These are phyloP conservation scores for Drosophila ogumai DNA, from an alignment of 1,140 invertebrate genomes.

Conservation along the genomic window DNA sequence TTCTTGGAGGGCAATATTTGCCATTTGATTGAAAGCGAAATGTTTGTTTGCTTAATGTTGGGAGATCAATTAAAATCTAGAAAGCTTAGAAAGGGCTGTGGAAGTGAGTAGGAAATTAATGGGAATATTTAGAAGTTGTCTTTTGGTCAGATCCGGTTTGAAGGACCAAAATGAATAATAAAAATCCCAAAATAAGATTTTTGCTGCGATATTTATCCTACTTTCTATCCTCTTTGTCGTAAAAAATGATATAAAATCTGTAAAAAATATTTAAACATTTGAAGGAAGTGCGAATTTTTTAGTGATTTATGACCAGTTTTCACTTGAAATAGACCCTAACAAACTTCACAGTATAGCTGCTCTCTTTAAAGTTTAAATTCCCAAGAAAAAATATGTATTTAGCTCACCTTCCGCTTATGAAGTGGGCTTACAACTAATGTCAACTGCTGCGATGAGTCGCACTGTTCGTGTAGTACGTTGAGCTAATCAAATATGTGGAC, in stretches of 20 bases:
- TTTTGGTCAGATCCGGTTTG: background rate
- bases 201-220: too few species aligned
- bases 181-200: too few species aligned
- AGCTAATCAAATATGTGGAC: slow-evolving; percentile 43
- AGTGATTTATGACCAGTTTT: background rate
- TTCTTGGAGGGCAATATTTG: slow-evolving; percentile 14
- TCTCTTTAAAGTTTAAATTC: too few species aligned
- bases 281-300: too few species aligned
- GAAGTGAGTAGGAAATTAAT: too few species aligned
- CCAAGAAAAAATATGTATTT: background rate
- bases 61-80: background rate
- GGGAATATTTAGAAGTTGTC: background rate
- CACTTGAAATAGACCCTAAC: background rate
- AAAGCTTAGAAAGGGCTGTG: too few species aligned
- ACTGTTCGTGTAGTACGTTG: slow-evolving; percentile 14
- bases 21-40: background rate
- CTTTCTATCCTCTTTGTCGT: too few species aligned
- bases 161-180: too few species aligned
- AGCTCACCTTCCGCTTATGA: background rate
- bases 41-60: slow-evolving; percentile 10
- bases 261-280: too few species aligned
- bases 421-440: background rate
- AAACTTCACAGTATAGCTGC: background rate
- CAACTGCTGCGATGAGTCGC: background rate
- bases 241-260: too few species aligned